Percentiles rank a stretch among this genome's conserved stretches.
Evolutionary conservation across 2,797 vertebrate species (phyloP).

Genomic region (Dallia pectoralis): DNA sequence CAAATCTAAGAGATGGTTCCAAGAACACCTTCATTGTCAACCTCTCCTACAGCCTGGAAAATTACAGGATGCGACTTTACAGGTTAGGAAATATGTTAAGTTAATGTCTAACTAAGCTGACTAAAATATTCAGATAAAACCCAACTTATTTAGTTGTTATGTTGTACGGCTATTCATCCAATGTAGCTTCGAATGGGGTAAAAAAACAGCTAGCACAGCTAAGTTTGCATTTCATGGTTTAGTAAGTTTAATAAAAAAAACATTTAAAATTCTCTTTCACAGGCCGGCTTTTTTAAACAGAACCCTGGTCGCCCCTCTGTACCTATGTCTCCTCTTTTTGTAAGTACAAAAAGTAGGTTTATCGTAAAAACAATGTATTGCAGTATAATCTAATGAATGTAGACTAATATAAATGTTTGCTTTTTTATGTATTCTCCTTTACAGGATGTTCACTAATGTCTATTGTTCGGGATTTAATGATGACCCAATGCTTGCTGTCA

Average conservation of each 20-base stretch:
- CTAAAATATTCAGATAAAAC: too few relatives aligned
- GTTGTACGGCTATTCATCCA: too few relatives aligned
- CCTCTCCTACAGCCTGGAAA: not conserved
- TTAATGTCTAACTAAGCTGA: too few relatives aligned
- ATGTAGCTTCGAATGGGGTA: too few relatives aligned
- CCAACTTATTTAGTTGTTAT: too few relatives aligned
- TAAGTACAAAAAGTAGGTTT: too few relatives aligned
- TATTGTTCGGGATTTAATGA: conserved; percentile 48
- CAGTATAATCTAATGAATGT: not conserved
- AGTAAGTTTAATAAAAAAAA: not conserved
- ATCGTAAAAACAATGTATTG: not conserved
- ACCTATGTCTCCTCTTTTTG: conserved; percentile 50
- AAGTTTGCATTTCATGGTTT: too few relatives aligned
- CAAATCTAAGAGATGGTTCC: too few relatives aligned
- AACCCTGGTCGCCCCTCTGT: conserved; percentile 41
- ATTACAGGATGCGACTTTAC: not conserved
- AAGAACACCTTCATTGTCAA: too few relatives aligned
- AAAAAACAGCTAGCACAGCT: too few relatives aligned
- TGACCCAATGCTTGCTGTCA: not conserved
- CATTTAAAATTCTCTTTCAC: not conserved
- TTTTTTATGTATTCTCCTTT: conserved; percentile 1
- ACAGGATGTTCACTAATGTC: conserved; percentile 34
- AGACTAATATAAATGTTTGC: not conserved
- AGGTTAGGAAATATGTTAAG: conserved; percentile 1
- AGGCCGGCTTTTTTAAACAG: not conserved